Conservation (phyloP, 2,797 vertebrate species). For the Sus cebifrons region DNA sequence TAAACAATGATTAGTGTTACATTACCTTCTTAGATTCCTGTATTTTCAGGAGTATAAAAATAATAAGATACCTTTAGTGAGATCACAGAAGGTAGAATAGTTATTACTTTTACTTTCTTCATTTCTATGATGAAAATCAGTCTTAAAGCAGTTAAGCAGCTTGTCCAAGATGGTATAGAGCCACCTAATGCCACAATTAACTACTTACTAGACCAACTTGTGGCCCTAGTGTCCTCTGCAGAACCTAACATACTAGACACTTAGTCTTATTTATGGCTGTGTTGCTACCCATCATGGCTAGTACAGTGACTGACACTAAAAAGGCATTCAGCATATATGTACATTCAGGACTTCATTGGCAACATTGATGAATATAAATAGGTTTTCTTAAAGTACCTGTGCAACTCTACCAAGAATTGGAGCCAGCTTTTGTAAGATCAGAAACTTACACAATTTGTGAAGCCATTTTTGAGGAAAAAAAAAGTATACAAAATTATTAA, state of each 20-base stretch:
- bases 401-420: background rate
- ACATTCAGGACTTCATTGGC: background rate
- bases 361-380: background rate
- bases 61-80: slow-evolving; percentile 1
- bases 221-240: background rate
- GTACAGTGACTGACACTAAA: background rate
- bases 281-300: background rate
- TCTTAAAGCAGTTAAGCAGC: background rate
- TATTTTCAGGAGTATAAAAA: background rate
- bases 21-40: background rate
- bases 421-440: background rate
- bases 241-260: background rate
- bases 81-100: background rate
- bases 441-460: background rate
- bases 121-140: background rate
- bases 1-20: background rate
- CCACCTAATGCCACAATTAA: background rate
- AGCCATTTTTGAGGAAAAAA: background rate
- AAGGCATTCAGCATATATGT: background rate
- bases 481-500: background rate
- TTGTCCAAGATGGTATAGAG: background rate
- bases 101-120: slow-evolving; percentile 20
- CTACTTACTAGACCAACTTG: background rate
- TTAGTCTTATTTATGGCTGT: background rate
- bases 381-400: background rate